Percentiles rank a stretch among this genome's conserved stretches.
phyloP scores from a whole-genome alignment of 2,113 vertebrate species.

The Datnioides undecimradiatus region DNA sequence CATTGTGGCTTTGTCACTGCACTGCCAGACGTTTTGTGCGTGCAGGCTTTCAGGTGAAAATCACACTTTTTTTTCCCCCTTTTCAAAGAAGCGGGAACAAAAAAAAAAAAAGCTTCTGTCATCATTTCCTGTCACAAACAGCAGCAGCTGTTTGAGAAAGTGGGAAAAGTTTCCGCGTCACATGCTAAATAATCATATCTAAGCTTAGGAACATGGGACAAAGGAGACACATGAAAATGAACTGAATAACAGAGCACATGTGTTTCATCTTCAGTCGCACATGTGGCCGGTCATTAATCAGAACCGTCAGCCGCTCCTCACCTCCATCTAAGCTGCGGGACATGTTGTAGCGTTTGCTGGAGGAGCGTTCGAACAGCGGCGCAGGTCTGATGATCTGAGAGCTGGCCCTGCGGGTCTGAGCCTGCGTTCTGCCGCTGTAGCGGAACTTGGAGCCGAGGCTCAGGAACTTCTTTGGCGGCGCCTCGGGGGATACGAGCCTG shows the following conservation, averaged over 20 bases:
- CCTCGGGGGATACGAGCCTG: conserved; percentile 94
- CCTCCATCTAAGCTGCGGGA: conserved; percentile 95
- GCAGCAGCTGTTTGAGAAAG: neutral
- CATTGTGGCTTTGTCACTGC: neutral
- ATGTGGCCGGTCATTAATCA: neutral
- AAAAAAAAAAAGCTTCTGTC: neutral
- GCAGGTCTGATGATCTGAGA: conserved; percentile 93
- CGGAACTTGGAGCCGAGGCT: conserved; percentile 97
- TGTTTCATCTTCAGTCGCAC: neutral
- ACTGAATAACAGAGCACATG: neutral
- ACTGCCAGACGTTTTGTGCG: conserved; percentile 3
- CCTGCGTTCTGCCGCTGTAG: conserved; percentile 96
- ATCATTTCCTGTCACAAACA: neutral
- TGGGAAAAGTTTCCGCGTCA: neutral
- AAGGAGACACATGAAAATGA: neutral
- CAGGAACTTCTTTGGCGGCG: conserved; percentile 96
- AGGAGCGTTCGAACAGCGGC: conserved; percentile 92
- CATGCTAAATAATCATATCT: neutral
- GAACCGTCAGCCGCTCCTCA: conserved; percentile 57
- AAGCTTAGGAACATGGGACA: neutral
- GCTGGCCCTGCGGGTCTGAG: conserved; percentile 94
- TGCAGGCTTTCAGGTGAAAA: conserved; percentile 5
- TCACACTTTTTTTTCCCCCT: neutral
- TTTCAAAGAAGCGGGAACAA: neutral
- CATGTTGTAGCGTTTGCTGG: conserved; percentile 96